phyloP scores from a whole-genome alignment of 1,140 invertebrate species.

The Diorhabda carinulata region DNA sequence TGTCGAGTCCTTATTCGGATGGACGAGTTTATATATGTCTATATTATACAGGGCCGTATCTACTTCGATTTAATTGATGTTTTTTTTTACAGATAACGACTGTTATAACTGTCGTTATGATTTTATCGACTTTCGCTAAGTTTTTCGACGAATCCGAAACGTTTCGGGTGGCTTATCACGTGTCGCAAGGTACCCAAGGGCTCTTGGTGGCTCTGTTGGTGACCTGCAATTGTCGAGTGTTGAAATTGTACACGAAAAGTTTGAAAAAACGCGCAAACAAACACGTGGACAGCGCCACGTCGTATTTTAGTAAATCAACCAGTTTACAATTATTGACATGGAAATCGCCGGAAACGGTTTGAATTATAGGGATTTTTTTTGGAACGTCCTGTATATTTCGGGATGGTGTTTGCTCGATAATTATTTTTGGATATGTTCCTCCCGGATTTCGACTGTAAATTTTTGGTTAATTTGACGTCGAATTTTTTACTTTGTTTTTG shows the following conservation, averaged over 20 bases:
- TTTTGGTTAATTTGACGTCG: too few species aligned
- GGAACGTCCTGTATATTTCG: too few species aligned
- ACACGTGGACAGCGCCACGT: slow-evolving; percentile 27
- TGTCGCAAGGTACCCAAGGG: slow-evolving; percentile 54
- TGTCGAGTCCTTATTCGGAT: background rate
- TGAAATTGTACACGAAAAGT: slow-evolving; percentile 43
- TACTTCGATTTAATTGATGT: background rate
- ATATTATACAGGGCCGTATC: background rate
- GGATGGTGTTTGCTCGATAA: too few species aligned
- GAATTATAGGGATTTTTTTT: slow-evolving; percentile 10
- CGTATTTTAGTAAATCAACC: slow-evolving; percentile 39
- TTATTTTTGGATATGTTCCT: too few species aligned
- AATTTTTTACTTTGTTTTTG: too few species aligned
- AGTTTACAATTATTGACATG: slow-evolving; percentile 45
- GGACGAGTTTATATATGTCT: background rate
- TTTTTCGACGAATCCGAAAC: slow-evolving; percentile 37
- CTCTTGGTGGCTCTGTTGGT: slow-evolving; percentile 60
- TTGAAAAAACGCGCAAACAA: slow-evolving; percentile 35
- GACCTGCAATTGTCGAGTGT: slow-evolving; percentile 60
- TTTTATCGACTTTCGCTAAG: slow-evolving; percentile 37
- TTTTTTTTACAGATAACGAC: slow-evolving; percentile 42
- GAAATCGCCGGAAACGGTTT: slow-evolving; percentile 45
- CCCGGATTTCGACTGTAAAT: too few species aligned
- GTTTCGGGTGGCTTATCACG: slow-evolving; percentile 51
- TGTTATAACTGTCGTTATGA: slow-evolving; percentile 38